Evolutionary conservation across 2,797 vertebrate genomes (phyloP).

Genomic region (Dermochelys coriacea): DNA sequence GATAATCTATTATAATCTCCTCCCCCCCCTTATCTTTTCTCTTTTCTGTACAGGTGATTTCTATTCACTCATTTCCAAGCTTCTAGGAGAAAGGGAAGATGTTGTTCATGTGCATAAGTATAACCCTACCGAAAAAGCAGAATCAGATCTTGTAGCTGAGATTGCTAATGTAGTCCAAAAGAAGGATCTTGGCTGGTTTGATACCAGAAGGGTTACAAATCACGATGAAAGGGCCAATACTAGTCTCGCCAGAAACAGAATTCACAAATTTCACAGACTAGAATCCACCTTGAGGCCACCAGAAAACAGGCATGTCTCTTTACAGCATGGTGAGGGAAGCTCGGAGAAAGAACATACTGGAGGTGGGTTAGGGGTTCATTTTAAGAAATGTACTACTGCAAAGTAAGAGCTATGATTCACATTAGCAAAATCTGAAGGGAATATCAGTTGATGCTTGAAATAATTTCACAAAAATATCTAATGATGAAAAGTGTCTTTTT

Average conservation of each 20-base stretch:
- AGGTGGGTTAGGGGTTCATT: conserved; percentile 89
- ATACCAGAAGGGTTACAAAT: conserved; percentile 79
- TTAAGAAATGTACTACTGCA: conserved; percentile 50
- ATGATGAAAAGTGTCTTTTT: not conserved
- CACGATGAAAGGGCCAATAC: conserved; percentile 83
- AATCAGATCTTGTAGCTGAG: conserved; percentile 89
- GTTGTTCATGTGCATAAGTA: conserved; percentile 89
- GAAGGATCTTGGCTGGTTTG: conserved; percentile 86
- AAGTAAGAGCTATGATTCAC: conserved; percentile 58
- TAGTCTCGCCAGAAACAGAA: conserved; percentile 92
- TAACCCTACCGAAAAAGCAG: conserved; percentile 87
- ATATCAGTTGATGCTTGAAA: conserved; percentile 40
- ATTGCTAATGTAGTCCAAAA: conserved; percentile 93
- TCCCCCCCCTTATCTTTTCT: conserved; percentile 70
- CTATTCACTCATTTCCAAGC: conserved; percentile 95
- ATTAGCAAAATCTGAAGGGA: conserved; percentile 85
- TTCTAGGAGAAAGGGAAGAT: conserved; percentile 92
- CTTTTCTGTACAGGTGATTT: conserved; percentile 91
- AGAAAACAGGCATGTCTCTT: conserved; percentile 81
- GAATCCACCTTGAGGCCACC: conserved; percentile 87
- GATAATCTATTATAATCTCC: conserved; percentile 55
- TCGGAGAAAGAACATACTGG: conserved; percentile 79
- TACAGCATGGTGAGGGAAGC: conserved; percentile 78
- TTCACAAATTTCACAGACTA: conserved; percentile 96
- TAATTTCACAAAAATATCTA: not conserved